Base-by-base conservation (phyloP, 53 echinoderm and acorn worm species). In the Holothuria scabra region DNA sequence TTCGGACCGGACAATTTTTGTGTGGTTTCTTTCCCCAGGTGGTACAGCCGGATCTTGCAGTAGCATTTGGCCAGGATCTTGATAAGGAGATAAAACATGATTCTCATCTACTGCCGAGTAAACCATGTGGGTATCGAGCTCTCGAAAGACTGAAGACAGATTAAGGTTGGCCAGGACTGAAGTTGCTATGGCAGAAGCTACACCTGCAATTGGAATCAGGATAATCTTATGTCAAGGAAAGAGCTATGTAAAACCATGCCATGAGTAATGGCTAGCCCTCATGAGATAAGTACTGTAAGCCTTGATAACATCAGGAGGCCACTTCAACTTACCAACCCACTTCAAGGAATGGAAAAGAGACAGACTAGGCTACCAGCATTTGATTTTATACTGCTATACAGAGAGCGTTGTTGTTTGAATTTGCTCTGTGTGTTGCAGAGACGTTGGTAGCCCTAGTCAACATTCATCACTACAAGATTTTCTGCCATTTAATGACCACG, bases 401-500 rank as follows among this genome's bases (percentile, higher is more conserved):
- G 41, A 41, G 41, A 41, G 41, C 6, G 6, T 41, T 41, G 41
- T 2, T 41, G 41, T 41, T 41, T 41, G 6, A 41, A 41, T 41
- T 2, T 41, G 6, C 41, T 41, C 41, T 41, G 41, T 2, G 41
- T 41, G 6, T 41, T 8, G 41, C 41, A 5, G 6, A 5, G 41
- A 5, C 41, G n/a, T n/a, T n/a, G n/a, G n/a, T n/a, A n/a, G n/a
- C n/a, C n/a, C n/a, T n/a, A n/a, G n/a, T n/a, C n/a, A n/a, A 41
- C 41, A 41, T 4, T 8, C 41, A 41, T 41, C 41, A 41, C 90
- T 2, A 90, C 52, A 61, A 90, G 90, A 41, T 93, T 90, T 46
- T 89, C 90, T 24, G 64, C 64, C 23, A 90, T 20, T 68, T 90
- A 87, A 78, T 90, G 87, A 1, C 88, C 90, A 2, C 88, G 66